phyloP scores from a whole-genome alignment of 1,140 invertebrate species.

The Drosophila paulistorum region DNA sequence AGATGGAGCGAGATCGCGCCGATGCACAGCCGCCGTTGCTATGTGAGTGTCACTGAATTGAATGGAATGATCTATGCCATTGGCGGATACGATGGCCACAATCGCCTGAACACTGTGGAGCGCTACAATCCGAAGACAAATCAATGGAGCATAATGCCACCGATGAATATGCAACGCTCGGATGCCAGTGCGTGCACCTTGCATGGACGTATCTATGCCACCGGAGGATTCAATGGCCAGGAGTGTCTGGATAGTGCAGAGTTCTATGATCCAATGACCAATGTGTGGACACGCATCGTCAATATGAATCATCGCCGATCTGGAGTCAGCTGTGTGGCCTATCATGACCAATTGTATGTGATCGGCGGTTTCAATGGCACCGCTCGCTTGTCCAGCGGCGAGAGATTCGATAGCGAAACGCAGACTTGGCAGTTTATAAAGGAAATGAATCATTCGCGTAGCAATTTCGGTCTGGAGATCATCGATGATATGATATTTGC shows the following conservation, averaged over 20 bases:
- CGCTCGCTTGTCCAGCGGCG: constrained; percentile 87
- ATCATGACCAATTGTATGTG: constrained; percentile 88
- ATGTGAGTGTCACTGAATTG: constrained; percentile 87
- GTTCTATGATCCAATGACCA: constrained; percentile 91
- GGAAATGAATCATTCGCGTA: constrained; percentile 92
- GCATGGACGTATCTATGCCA: constrained; percentile 84
- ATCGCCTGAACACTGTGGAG: constrained; percentile 89
- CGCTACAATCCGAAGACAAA: constrained; percentile 88
- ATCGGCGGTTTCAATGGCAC: constrained; percentile 92
- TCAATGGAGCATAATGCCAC: constrained; percentile 92
- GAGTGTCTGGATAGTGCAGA: constrained; percentile 94
- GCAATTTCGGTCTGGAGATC: constrained; percentile 92
- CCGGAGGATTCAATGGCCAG: constrained; percentile 94
- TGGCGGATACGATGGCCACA: constrained; percentile 94
- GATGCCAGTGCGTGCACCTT: constrained; percentile 89
- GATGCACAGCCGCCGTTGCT: constrained; percentile 86
- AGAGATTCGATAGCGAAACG: constrained; percentile 88
- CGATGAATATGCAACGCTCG: constrained; percentile 91
- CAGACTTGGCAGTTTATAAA: constrained; percentile 87
- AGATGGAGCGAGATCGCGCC: constrained; percentile 87
- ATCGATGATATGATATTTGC: constrained; percentile 92
- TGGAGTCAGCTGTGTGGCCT: constrained; percentile 90
- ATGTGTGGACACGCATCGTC: constrained; percentile 93
- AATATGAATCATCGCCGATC: constrained; percentile 91
- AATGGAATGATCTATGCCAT: constrained; percentile 92